Base-by-base conservation (phyloP, 2,888 invertebrate species). In the Trichogramma dendrolimi region DNA sequence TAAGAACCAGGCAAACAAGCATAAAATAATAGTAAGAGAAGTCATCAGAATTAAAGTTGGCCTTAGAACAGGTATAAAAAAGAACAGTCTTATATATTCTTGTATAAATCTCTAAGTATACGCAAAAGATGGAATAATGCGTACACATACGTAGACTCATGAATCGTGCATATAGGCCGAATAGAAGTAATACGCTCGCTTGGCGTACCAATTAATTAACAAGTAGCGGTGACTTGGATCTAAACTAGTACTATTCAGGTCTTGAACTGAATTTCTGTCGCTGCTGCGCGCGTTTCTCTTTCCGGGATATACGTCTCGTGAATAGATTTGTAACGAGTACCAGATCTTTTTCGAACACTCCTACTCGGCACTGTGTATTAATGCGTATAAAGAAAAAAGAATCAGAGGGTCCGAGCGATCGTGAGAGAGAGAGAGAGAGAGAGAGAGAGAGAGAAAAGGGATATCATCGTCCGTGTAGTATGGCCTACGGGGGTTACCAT, bases 241-340 rank as follows among this genome's bases (percentile, higher is more conserved):
- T 46, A 41, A 64, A 63, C 64, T 51, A 55, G 61, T 60, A 52
- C 51, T 14, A 27, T 27, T 27, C 27, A 27, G 27, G 27, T 27
- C 27, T 27, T 27, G 27, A 27, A 27, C 27, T 27, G 27, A 27
- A 27, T 27, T 27, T 27, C 27, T 27, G 27, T 27, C 27, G 70
- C 69, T 39, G 61, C 55, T 66, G 50, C 55, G 59, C 62, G 65
- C 68, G 54, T 54, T 48, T 56, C 58, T 58, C 74, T 73, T 74
- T 75, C 73, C 73, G 73, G 74, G 73, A 74, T 27, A 27, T 27
- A 2, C 73, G 74, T 77, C 73, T 78, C 27, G 27, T 27, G 77
- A 79, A 78, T 79, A 76, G 78, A 77, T 74, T 78, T 78, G 77
- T 79, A 78, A 79, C 78, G 76, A 79, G 77, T 72, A 71, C 48